phyloP scores from a whole-genome alignment of 2,888 invertebrate species.

The Graphium colonna region DNA sequence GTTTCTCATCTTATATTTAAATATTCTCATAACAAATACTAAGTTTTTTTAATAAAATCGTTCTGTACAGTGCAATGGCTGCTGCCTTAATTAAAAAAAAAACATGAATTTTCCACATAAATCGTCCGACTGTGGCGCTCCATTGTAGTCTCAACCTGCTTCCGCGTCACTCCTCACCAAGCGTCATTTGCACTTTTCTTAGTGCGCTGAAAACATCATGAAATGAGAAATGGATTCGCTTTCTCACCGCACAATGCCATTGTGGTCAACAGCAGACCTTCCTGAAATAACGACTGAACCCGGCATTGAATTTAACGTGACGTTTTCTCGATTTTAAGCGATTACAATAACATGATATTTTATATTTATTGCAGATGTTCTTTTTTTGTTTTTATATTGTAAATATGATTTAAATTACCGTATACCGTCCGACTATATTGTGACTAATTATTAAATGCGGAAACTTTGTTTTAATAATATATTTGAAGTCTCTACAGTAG shows the following conservation, averaged over 20 bases:
- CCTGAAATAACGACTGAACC: constrained; percentile 25
- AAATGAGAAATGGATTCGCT: constrained; percentile 74
- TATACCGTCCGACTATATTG: too few relatives aligned
- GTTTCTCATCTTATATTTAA: too few relatives aligned
- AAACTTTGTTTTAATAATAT: too few relatives aligned
- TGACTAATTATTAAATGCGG: too few relatives aligned
- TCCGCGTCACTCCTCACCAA: constrained; percentile 54
- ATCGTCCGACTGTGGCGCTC: constrained; percentile 41
- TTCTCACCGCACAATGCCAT: constrained; percentile 45
- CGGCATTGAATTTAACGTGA: constrained; percentile 23
- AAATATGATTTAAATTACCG: too few relatives aligned
- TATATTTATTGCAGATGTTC: too few relatives aligned
- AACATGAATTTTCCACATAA: background rate
- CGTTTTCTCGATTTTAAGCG: constrained; percentile 1
- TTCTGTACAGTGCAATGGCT: too few relatives aligned
- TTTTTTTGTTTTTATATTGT: too few relatives aligned
- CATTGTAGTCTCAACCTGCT: constrained; percentile 40
- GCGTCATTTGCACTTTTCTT: constrained; percentile 72
- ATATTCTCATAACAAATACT: too few relatives aligned
- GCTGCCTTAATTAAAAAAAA: background rate
- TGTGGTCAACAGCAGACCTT: constrained; percentile 27
- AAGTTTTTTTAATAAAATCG: too few relatives aligned
- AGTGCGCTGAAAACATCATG: constrained; percentile 54
- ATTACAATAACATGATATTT: too few relatives aligned
- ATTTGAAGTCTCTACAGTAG: too few relatives aligned